These are phyloP conservation scores for Drosophila ercepeae DNA, from an alignment of 1,140 invertebrate species.

Conservation along the genomic window DNA sequence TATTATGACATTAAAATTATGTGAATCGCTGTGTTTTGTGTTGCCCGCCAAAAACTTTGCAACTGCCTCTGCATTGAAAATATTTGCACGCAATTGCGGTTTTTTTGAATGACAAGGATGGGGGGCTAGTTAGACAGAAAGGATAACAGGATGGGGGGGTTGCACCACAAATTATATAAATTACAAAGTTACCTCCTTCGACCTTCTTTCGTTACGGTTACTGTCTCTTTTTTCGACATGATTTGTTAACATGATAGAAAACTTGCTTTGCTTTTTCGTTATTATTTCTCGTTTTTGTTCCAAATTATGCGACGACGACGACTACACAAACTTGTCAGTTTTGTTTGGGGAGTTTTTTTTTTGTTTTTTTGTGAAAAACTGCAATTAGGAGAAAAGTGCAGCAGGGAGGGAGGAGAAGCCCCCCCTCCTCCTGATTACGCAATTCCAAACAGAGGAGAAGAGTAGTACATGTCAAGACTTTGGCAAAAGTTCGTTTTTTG, in stretches of 20 bases:
- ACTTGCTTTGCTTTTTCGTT: constrained; percentile 46
- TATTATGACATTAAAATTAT: constrained; percentile 83
- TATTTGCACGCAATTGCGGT: constrained; percentile 82
- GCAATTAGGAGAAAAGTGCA: constrained; percentile 22
- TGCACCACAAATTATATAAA: constrained; percentile 80
- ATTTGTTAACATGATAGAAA: constrained; percentile 83
- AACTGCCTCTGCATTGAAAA: constrained; percentile 67
- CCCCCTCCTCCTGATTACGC: constrained; percentile 30
- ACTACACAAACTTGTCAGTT: constrained; percentile 19
- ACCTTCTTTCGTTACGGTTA: not conserved
- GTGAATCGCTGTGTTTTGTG: constrained; percentile 48
- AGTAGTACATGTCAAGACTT: constrained; percentile 41
- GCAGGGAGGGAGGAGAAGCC: not conserved
- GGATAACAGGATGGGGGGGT: not conserved
- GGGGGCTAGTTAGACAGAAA: constrained; percentile 21
- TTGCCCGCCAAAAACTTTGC: constrained; percentile 58
- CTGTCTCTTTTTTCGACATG: constrained; percentile 64
- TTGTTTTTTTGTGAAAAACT: constrained; percentile 3
- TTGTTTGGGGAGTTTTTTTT: constrained; percentile 17
- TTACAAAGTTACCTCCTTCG: constrained; percentile 56
- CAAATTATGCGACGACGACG: constrained; percentile 21
- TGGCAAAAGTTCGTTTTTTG: constrained; percentile 33
- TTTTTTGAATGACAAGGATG: constrained; percentile 44
- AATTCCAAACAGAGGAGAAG: constrained; percentile 15
- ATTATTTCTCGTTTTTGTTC: constrained; percentile 32